Evolutionary conservation across 1,140 invertebrate genomes (phyloP).

Genomic region (Pseudomyrmex dendroicus): DNA sequence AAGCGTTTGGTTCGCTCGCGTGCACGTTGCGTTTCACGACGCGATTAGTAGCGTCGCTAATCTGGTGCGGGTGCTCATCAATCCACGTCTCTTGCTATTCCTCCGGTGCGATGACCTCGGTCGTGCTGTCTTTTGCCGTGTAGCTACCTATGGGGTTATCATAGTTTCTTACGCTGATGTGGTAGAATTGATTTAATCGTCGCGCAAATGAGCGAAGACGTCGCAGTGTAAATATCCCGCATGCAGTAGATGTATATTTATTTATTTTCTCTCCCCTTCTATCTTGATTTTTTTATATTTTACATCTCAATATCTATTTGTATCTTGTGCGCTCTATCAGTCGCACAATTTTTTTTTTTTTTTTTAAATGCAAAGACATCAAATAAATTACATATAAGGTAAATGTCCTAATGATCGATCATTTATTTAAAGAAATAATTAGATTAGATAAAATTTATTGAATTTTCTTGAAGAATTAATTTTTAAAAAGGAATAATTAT

Average conservation of each 20-base stretch:
- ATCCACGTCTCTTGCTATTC: conserved; percentile 61
- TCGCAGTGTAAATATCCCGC: background rate
- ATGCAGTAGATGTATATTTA: background rate
- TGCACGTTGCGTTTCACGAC: conserved; percentile 67
- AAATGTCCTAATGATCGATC: too few relatives aligned
- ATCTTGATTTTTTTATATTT: too few relatives aligned
- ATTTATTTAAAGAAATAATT: too few relatives aligned
- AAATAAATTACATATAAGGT: too few relatives aligned
- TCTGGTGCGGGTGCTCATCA: conserved; percentile 77
- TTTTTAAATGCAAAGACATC: too few relatives aligned
- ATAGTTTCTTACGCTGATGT: conserved; percentile 59
- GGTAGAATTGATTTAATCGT: conserved; percentile 10
- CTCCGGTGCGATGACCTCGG: conserved; percentile 35
- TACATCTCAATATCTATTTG: too few relatives aligned
- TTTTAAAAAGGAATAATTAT: too few relatives aligned
- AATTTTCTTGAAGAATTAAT: too few relatives aligned
- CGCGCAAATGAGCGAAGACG: background rate
- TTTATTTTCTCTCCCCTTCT: too few relatives aligned
- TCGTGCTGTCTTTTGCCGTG: conserved; percentile 25
- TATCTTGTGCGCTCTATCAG: too few relatives aligned
- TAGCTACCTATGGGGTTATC: conserved; percentile 41
- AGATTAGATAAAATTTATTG: too few relatives aligned
- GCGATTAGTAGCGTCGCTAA: conserved; percentile 77
- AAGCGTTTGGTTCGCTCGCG: conserved; percentile 25
- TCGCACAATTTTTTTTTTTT: too few relatives aligned